These are phyloP conservation scores for Erythrolamprus reginae DNA, from an alignment of 2,113 vertebrate genomes.

Conservation along the genomic window DNA sequence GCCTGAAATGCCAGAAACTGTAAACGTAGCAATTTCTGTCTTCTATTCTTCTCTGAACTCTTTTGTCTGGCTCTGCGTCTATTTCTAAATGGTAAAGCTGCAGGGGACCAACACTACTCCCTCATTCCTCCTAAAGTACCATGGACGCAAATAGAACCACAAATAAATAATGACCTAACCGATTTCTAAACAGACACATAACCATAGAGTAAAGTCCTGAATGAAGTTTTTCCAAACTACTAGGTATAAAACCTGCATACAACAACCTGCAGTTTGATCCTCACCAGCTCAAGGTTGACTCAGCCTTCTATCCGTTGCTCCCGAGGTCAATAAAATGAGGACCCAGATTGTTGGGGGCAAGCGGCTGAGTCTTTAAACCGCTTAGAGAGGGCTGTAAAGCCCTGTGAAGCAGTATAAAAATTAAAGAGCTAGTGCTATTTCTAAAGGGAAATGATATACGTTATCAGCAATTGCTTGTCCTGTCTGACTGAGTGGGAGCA, in stretches of 20 bases:
- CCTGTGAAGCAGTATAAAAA: no score
- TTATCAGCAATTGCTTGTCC: not conserved
- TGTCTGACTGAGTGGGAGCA: not conserved
- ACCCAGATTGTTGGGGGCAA: no score
- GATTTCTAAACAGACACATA: not conserved
- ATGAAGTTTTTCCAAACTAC: not conserved
- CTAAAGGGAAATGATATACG: not conserved
- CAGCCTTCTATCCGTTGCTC: no score
- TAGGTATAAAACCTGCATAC: no score
- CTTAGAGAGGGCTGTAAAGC: no score
- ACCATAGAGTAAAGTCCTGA: not conserved
- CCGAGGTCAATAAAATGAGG: no score
- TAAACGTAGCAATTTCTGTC: not conserved
- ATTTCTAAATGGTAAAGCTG: not conserved
- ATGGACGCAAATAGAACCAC: not conserved
- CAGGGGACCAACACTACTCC: not conserved
- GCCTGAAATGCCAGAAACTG: not conserved
- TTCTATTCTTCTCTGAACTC: not conserved
- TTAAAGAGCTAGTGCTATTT: no score
- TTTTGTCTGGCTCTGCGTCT: not conserved
- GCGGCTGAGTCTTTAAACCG: no score
- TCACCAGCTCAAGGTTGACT: no score
- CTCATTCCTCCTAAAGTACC: not conserved
- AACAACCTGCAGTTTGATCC: no score
- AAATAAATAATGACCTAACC: not conserved